Conservation (phyloP, 2,797 vertebrate genomes). For the Dicrostonyx torquatus region DNA sequence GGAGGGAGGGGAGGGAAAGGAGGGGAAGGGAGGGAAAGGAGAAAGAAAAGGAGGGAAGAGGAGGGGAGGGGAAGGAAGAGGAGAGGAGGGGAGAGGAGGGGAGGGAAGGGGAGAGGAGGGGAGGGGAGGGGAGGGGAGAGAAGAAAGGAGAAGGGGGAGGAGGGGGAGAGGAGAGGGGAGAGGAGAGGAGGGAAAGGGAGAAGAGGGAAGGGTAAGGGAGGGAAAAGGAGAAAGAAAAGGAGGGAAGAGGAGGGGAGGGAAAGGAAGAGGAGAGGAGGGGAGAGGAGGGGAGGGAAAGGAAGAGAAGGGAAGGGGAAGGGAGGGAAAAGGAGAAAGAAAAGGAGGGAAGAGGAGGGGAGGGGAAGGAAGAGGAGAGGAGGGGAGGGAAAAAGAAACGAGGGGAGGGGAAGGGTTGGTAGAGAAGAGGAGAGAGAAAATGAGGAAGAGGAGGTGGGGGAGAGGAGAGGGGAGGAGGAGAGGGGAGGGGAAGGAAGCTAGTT, state of each 20-base stretch:
- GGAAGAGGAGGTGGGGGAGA: accelerated
- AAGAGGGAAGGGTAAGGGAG: accelerated
- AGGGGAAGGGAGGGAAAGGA: accelerated
- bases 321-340: background rate
- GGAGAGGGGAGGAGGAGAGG: no score
- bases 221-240: accelerated
- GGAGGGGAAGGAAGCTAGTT: background rate
- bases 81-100: no score
- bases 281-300: no score
- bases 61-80: background rate
- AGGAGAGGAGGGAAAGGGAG: accelerated
- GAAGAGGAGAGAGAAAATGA: accelerated
- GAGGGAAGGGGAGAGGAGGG: no score
- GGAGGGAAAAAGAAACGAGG: accelerated
- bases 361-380: accelerated
- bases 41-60: accelerated
- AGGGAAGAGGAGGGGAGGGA: accelerated
- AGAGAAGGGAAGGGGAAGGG: no score
- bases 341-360: background rate
- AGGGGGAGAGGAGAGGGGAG: no score
- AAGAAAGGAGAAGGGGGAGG: accelerated
- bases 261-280: background rate
- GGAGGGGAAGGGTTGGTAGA: accelerated
- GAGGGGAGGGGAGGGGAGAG: no score
- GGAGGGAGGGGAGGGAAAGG: no score